phyloP scores from a whole-genome alignment of 2,113 vertebrate genomes.

The Nothoprocta perdicaria region DNA sequence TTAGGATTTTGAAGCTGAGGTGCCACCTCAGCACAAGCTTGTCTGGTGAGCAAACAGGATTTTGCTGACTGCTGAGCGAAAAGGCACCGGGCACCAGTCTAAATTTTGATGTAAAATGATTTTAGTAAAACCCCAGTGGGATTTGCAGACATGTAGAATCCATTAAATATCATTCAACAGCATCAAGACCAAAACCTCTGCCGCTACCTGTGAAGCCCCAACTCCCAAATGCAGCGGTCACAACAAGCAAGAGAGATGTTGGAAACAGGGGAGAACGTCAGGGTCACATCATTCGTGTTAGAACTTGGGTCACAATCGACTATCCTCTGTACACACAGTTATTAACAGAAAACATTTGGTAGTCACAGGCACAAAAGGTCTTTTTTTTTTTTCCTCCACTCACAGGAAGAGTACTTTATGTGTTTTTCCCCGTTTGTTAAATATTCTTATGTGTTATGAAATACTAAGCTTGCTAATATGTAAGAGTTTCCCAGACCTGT shows the following conservation, averaged over 20 bases:
- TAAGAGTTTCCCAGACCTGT: neutral
- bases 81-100: neutral
- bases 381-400: neutral
- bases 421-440: neutral
- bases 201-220: accelerated
- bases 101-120: neutral
- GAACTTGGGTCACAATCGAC: neutral
- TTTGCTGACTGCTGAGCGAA: neutral
- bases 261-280: accelerated
- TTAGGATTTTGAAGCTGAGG: neutral
- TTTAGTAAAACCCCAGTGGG: neutral
- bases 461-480: neutral
- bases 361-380: neutral
- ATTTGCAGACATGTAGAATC: neutral
- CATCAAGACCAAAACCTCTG: neutral
- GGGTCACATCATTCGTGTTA: neutral
- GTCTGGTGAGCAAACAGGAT: neutral
- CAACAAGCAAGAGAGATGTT: accelerated
- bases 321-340: neutral
- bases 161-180: accelerated
- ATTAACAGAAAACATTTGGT: neutral
- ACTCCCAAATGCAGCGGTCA: accelerated
- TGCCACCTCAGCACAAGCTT: neutral
- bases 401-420: neutral
- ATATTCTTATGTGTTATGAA: neutral